Evolutionary conservation across 2,888 invertebrate genomes (phyloP), one percentile per base, ranked within the genome.

Genomic region (Acanthoscelides obtectus): DNA sequence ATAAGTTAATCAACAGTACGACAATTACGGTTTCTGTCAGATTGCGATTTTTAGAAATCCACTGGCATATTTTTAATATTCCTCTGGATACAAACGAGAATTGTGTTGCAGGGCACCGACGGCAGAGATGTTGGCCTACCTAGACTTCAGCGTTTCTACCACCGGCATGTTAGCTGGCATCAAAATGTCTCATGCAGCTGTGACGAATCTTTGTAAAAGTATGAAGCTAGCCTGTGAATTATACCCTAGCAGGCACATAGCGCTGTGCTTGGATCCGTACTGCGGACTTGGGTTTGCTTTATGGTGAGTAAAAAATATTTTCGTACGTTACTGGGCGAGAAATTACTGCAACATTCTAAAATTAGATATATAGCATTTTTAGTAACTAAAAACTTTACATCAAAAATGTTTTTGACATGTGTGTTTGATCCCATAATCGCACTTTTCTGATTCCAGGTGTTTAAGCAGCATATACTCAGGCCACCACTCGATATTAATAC

Each of bases 221-320:
- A 95, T 99, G 93, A 99, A 99, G 86, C 90, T 99, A 77, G 98
- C 99, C 66, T 99, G 99, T 87, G 99, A 99, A 87, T 88, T 99
- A 73, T 99, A 99, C 87, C 99, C 99, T 0, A 98, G 98, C 66
- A 90, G 99, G 71, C 98, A 99, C 85, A 97, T 99, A 78, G 97
- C 97, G 12, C 90, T 99, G 64, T 99, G 99, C 84, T 90, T 99
- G 79, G 99, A 99, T 87, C 99, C 99, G 0, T 99, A 99, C 85
- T 98, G 98, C 83, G 99, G 99, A 5, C 90, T 99, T 64, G 99
- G 99, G 67, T 98, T 99, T 85, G 96, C 97, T 0, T 91, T 99
- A 74, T 99, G 99, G 99, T 86, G 78, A 81, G 82, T 80, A 71
- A 68, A 22, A 64, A 20, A n/a, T 27, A 27, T n/a, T 22, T 20